phyloP scores from a whole-genome alignment of 2,113 vertebrate species.

The Microcebus murinus region DNA sequence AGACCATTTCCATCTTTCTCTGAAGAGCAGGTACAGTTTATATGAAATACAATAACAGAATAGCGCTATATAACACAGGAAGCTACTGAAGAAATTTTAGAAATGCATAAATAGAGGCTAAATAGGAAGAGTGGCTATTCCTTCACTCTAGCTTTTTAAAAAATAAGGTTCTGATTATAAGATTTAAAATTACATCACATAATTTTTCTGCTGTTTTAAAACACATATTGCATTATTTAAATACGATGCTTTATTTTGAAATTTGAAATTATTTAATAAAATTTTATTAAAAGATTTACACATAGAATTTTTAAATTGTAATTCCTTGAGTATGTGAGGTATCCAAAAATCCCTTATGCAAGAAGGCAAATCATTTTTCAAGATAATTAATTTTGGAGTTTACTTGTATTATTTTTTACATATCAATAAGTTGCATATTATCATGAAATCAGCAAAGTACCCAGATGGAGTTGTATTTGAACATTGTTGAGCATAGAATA shows the following conservation, averaged over 20 bases:
- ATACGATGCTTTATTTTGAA: neutral
- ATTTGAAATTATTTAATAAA: neutral
- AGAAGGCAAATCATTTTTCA: neutral
- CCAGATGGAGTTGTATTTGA: neutral
- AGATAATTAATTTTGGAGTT: constrained; percentile 48
- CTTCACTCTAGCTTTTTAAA: neutral
- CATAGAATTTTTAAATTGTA: neutral
- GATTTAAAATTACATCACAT: neutral
- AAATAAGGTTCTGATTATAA: neutral
- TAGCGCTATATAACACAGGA: neutral
- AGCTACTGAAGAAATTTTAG: neutral
- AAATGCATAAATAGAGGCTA: neutral
- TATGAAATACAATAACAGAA: neutral
- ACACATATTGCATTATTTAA: neutral
- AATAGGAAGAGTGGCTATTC: neutral
- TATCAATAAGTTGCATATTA: constrained; percentile 19
- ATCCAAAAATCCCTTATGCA: neutral
- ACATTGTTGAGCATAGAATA: constrained; percentile 33
- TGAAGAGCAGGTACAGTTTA: neutral
- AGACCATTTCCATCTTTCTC: neutral
- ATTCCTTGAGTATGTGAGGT: neutral
- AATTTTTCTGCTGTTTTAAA: neutral
- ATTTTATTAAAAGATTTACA: neutral
- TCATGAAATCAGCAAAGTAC: neutral
- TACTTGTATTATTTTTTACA: constrained; percentile 18